Percentiles rank a stretch among this genome's conserved stretches.
Conservation (phyloP, 2,113 vertebrate genomes). For the Amblyornis subalaris region DNA sequence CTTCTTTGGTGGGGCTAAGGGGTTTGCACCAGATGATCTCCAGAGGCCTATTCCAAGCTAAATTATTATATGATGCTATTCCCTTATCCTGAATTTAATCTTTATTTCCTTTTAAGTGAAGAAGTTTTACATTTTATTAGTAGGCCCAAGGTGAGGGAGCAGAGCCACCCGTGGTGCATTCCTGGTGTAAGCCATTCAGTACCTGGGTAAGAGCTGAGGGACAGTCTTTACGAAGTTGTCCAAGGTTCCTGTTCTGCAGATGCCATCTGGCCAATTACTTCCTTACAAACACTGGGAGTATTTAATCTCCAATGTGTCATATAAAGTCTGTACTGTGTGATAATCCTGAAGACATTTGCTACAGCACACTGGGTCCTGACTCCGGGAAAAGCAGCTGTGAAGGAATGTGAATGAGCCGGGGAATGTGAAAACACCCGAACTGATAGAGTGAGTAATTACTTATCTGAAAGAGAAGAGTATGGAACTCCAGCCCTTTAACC, state of each 20-base stretch:
- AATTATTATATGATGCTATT: background rate
- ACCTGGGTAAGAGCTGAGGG: background rate
- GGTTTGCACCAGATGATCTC: background rate
- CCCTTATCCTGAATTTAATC: background rate
- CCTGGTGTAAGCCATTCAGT: background rate
- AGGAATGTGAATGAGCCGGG: background rate
- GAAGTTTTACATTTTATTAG: background rate
- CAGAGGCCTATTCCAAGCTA: background rate
- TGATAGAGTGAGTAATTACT: background rate
- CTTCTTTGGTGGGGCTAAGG: background rate
- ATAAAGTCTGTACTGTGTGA: background rate
- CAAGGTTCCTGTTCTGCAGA: background rate
- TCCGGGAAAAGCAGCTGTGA: background rate
- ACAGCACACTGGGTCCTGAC: background rate
- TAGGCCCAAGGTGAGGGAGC: background rate
- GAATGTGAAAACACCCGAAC: background rate
- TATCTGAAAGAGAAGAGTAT: background rate
- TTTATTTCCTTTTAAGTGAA: background rate
- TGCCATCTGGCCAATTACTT: background rate
- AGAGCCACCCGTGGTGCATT: fast-evolving
- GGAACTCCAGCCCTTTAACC: background rate
- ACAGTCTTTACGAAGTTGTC: background rate
- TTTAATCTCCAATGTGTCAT: background rate
- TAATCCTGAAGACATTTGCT: background rate
- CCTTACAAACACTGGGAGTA: background rate